These are phyloP conservation scores for Drosophila cardini DNA, from an alignment of 1,140 invertebrate genomes.

Conservation along the genomic window DNA sequence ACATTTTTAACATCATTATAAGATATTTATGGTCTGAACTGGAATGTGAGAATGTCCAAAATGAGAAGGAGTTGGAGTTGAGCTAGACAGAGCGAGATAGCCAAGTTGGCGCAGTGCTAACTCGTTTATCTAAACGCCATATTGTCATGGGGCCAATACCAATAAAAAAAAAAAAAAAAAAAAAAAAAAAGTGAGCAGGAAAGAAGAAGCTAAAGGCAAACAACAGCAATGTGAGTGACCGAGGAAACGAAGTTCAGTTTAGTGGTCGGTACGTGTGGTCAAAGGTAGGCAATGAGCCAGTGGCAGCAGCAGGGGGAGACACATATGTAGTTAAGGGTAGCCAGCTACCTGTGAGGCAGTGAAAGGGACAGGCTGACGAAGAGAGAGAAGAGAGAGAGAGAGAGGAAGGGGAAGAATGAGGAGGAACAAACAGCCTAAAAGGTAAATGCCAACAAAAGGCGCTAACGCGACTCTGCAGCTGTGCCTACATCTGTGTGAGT, in stretches of 20 bases:
- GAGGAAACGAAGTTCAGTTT: constrained; percentile 11
- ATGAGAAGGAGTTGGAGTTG: not conserved
- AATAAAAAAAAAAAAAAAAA: not conserved
- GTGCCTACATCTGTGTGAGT: constrained; percentile 3
- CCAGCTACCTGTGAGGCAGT: constrained; percentile 5
- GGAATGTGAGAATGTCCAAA: constrained; percentile 2
- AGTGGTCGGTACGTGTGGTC: constrained; percentile 22
- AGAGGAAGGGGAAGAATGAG: not conserved
- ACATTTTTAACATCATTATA: constrained; percentile 16
- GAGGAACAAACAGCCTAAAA: constrained; percentile 13
- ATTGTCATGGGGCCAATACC: constrained; percentile 2
- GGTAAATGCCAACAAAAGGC: constrained; percentile 29
- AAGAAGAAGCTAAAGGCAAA: constrained; percentile 9
- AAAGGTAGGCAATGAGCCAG: constrained; percentile 18
- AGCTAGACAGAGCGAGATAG: not conserved
- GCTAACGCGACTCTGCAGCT: constrained; percentile 7
- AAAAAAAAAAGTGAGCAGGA: not conserved
- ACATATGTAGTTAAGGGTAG: constrained; percentile 9
- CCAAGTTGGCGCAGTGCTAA: constrained; percentile 29
- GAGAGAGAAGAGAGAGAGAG: not conserved
- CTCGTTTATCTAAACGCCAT: constrained; percentile 40
- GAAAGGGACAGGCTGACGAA: not conserved
- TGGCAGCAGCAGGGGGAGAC: not conserved
- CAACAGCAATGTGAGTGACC: constrained; percentile 43
- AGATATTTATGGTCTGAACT: not conserved